Evolutionary conservation across 2,888 invertebrate species (phyloP).

Genomic region (Leucophenga maculata): DNA sequence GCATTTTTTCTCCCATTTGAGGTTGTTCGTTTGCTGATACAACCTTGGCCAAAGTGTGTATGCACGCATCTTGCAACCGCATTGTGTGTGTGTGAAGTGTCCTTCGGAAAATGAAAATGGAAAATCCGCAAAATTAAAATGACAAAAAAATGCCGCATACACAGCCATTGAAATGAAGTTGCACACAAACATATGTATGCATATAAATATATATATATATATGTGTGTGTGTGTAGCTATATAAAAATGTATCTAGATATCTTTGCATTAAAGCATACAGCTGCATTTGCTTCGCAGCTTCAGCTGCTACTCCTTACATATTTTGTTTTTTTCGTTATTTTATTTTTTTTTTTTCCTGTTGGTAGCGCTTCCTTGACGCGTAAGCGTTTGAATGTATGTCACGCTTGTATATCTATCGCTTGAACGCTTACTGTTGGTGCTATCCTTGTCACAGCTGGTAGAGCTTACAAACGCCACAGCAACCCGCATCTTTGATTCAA

Average conservation of each 20-base stretch:
- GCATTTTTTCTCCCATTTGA: not conserved
- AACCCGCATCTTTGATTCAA: slow-evolving; percentile 18
- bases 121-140: slow-evolving; percentile 66
- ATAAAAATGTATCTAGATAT: not conserved
- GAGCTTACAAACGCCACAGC: not conserved
- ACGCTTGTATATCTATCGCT: slow-evolving; percentile 9
- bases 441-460: not conserved
- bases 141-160: slow-evolving; percentile 59
- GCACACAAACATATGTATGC: not conserved
- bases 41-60: slow-evolving; percentile 18
- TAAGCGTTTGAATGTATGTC: slow-evolving; percentile 5
- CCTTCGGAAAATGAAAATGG: slow-evolving; percentile 52
- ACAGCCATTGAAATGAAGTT: slow-evolving; percentile 28
- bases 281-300: not conserved
- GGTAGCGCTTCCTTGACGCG: not conserved
- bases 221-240: no score
- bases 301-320: not conserved
- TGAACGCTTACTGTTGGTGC: not conserved
- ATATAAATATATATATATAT: not conserved
- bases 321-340: not conserved
- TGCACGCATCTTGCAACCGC: slow-evolving; percentile 29
- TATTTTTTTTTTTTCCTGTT: not conserved
- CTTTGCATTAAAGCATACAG: not conserved
- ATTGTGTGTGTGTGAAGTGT: slow-evolving; percentile 15
- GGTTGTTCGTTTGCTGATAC: slow-evolving; percentile 3